Evolutionary conservation across 2,113 vertebrate species (phyloP), one percentile per base, ranked within the genome.

Genomic region (Lates calcarifer): DNA sequence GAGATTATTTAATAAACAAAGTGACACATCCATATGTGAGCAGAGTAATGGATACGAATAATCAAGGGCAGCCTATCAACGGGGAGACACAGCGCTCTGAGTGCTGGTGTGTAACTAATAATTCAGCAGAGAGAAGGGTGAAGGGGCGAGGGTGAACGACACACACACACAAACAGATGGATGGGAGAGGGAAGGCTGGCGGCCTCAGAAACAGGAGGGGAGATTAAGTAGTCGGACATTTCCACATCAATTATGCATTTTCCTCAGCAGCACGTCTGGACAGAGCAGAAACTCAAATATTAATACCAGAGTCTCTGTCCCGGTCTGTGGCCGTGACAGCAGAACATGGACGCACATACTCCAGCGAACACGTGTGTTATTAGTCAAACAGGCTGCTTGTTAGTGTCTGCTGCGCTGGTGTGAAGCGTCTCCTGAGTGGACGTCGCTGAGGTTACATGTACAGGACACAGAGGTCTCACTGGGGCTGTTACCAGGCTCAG

Each of bases 241-340:
- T 84, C 79, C 70, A 22, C 66, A 86, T 90, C 47, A 82, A 88
- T 90, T 86, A 85, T 87, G 75, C 75, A 85, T 71, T 67, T 77
- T 74, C 68, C 72, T 57, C 67, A 9, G 70, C 63, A 37, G 83
- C 57, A 20, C 9, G 77, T 67, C 75, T 71, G 77, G 78, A 81
- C 84, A n/a, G 77, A n/a, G 56, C 69, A 69, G 53, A 18, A 49
- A 72, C 66, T 87, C 58, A 51, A 81, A 89, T 85, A 83, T 87
- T 80, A 80, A 83, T 63, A 29, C 0, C n/a, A 68, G 39, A 74
- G n/a, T 17, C 14, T 65, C 7, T 0, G 43, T 53, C 17, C 62
- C 45, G 9, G 72, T 39, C 29, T 29, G 64, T 10, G 4, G 35
- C 58, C 7, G 28, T 2, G 22, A 43, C 31, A 35, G 51, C 58